Base-by-base conservation (phyloP, 2,797 vertebrate species). In the Pipistrellus nathusii region DNA sequence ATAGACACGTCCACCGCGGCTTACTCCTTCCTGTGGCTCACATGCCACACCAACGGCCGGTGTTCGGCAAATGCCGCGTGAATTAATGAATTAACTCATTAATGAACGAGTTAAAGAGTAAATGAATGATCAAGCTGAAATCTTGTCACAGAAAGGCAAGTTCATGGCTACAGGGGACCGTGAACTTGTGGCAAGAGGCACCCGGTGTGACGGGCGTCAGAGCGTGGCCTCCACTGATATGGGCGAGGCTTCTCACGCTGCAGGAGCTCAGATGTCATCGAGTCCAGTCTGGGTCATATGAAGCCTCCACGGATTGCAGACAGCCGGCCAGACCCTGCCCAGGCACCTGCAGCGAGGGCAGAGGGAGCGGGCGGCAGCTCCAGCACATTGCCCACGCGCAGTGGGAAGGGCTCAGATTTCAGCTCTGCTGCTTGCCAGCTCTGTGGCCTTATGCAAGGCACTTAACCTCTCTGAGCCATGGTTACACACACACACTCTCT, bases 41-140 rank as follows among this genome's bases (percentile, higher is more conserved):
- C 23, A 4, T 5, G 46, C 57, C 73, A 23, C 9, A 1, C 41
- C 48, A 32, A 9, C 4, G 46, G 41, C 48, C 53, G 4, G n/a
- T 84, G 18, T 69, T 55, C n/a, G 69, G 30, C 59, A 91, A 72
- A 62, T 82, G 77, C n/a, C 51, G 4, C 59, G 25, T 14, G 12
- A 62, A 30, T 14, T 27, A 30, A 57, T 57, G 23, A 55, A 27
- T 64, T 30, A 64, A 64, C 30, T 64, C n/a, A n/a, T 17, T n/a
- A n/a, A n/a, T n/a, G 15, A 64, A 64, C 1, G 30, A 59, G 44
- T 13, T n/a, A 48, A 23, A 30, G 46, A 66, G 44, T 46, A 23
- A 77, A 66, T 92, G 55, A 78, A 48, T 75, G 51, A 89, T 68
- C 30, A 20, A 23, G 32, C 12, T 32, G 41, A 82, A 76, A 77